A percentile compares a stretch with the other conserved stretches of the same genome.
phyloP scores from a whole-genome alignment of 2,113 vertebrate genomes.

The Acrocephalus arundinaceus region DNA sequence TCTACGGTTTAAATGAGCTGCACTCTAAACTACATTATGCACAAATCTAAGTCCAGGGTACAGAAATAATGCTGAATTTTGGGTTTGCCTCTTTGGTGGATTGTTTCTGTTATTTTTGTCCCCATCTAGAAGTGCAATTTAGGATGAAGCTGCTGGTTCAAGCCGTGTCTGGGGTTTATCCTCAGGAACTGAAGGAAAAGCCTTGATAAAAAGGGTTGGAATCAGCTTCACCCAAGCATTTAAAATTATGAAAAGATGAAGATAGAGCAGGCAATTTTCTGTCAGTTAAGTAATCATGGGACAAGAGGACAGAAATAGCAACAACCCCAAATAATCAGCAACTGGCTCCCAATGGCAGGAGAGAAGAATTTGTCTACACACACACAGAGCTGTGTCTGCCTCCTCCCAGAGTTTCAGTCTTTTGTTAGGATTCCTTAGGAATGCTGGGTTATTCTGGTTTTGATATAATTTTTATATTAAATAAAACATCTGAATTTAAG shows the following conservation, averaged over 20 bases:
- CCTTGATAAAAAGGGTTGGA: not conserved
- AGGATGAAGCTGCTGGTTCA: not conserved
- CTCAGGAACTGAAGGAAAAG: not conserved
- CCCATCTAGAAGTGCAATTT: not conserved
- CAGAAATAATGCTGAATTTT: not conserved
- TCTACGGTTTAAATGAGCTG: not conserved
- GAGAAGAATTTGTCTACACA: not conserved
- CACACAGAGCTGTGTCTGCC: not conserved
- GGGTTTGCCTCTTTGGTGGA: not conserved
- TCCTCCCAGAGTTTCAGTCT: not conserved
- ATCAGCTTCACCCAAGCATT: not conserved
- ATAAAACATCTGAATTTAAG: not conserved
- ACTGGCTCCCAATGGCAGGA: not conserved
- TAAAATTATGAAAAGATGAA: not conserved
- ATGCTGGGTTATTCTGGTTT: not conserved
- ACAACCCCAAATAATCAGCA: conserved; percentile 22
- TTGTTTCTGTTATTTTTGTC: not conserved
- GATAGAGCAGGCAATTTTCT: not conserved
- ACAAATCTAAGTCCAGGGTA: not conserved
- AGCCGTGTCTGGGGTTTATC: not conserved
- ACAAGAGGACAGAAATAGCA: conserved; percentile 9
- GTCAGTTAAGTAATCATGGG: not conserved
- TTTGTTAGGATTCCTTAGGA: not conserved
- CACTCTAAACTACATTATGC: not conserved
- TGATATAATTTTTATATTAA: not conserved